Evolutionary conservation across 2,888 invertebrate genomes (phyloP).

Genomic region (Mactromeris polynyma): DNA sequence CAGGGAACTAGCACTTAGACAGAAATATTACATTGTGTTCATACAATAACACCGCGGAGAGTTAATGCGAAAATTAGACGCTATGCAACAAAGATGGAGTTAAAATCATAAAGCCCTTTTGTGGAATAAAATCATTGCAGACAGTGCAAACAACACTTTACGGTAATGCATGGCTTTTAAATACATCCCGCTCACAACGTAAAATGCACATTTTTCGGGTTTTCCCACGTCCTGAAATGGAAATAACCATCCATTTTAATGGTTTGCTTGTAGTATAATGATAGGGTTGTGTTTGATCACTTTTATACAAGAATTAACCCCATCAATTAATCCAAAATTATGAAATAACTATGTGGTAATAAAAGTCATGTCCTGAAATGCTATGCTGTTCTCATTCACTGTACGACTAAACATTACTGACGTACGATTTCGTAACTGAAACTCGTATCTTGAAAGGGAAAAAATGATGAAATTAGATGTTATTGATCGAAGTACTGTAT

Average conservation of each 20-base stretch:
- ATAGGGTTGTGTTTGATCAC: background rate
- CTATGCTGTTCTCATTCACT: no score
- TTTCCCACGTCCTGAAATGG: slow-evolving; percentile 57
- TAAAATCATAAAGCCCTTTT: slow-evolving; percentile 55
- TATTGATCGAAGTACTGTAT: no score
- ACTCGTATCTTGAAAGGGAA: no score
- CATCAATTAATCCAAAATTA: background rate
- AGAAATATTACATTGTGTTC: slow-evolving; percentile 65
- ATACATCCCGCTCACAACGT: slow-evolving; percentile 33
- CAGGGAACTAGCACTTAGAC: slow-evolving; percentile 36
- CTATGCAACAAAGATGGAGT: slow-evolving; percentile 53
- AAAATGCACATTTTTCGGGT: slow-evolving; percentile 48
- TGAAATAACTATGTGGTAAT: background rate
- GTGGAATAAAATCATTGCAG: slow-evolving; percentile 49
- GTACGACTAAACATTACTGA: no score
- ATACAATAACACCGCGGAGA: slow-evolving; percentile 62
- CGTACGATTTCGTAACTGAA: no score
- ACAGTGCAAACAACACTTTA: slow-evolving; percentile 51
- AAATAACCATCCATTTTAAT: slow-evolving; percentile 4
- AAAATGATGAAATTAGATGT: no score
- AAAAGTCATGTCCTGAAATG: no score
- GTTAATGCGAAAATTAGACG: slow-evolving; percentile 72
- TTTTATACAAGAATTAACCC: background rate
- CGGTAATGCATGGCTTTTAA: slow-evolving; percentile 59
- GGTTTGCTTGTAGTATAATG: background rate